Conservation (phyloP, 2,113 vertebrate genomes). For the Mellivora capensis region DNA sequence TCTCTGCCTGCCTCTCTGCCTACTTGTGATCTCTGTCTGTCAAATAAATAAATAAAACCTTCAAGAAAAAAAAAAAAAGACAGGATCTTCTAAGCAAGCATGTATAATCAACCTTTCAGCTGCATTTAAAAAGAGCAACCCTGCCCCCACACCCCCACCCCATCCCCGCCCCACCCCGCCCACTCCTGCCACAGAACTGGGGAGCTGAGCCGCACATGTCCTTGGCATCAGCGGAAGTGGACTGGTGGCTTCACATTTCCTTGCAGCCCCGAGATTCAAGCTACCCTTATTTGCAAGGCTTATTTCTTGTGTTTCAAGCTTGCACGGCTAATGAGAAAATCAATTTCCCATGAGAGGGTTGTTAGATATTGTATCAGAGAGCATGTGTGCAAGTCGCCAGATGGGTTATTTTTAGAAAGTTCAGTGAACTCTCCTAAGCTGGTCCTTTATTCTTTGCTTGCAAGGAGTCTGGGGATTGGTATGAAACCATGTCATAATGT, state of each 20-base stretch:
- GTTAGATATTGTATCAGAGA: not conserved
- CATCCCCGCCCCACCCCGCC: fast-evolving
- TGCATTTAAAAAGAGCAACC: not conserved
- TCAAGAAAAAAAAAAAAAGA: too few species aligned
- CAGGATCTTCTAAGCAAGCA: not conserved
- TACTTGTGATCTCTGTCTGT: too few species aligned
- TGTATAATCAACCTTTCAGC: not conserved
- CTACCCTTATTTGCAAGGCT: not conserved
- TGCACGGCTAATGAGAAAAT: constrained; percentile 9
- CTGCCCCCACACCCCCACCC: too few species aligned
- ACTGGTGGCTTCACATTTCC: not conserved
- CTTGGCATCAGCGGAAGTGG: not conserved
- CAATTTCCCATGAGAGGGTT: not conserved
- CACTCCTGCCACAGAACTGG: not conserved
- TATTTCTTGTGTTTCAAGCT: not conserved
- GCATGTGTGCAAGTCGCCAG: not conserved
- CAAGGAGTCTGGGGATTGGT: not conserved
- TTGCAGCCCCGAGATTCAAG: not conserved
- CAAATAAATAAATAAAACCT: too few species aligned
- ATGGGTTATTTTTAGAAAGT: constrained; percentile 44
- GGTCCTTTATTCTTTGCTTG: not conserved
- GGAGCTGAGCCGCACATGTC: not conserved
- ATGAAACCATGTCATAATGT: not conserved
- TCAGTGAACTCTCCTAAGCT: not conserved
- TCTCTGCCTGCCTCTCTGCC: too few species aligned